phyloP scores from a whole-genome alignment of 2,113 vertebrate genomes.

The Scortum barcoo region DNA sequence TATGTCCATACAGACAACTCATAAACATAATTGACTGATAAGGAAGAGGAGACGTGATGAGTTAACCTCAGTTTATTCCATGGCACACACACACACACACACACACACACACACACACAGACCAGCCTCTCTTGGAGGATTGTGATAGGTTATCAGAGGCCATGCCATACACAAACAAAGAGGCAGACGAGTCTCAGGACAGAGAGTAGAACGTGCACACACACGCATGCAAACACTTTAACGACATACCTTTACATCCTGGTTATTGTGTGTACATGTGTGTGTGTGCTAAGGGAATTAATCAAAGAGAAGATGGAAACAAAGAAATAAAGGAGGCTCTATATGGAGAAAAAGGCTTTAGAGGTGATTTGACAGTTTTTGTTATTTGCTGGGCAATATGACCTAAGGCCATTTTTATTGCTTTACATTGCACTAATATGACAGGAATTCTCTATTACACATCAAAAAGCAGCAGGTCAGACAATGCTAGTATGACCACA shows the following conservation, averaged over 20 bases:
- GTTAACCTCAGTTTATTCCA: slow-evolving; percentile 36
- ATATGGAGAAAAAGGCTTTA: background rate
- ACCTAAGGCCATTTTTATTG: background rate
- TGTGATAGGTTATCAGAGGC: slow-evolving; percentile 49
- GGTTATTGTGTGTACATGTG: background rate
- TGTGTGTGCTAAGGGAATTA: background rate
- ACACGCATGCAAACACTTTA: slow-evolving; percentile 25
- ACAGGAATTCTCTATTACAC: background rate
- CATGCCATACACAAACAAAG: slow-evolving; percentile 63
- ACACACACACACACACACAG: background rate
- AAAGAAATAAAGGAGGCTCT: background rate
- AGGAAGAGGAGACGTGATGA: slow-evolving; percentile 73
- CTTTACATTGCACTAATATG: background rate
- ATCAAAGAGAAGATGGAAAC: background rate
- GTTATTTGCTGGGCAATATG: background rate
- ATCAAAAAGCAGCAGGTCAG: background rate
- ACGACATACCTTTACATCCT: slow-evolving; percentile 17
- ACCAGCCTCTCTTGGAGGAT: slow-evolving; percentile 16
- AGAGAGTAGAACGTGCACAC: slow-evolving; percentile 20
- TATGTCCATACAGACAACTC: slow-evolving; percentile 69
- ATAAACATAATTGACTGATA: slow-evolving; percentile 79
- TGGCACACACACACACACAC: slow-evolving; percentile 23
- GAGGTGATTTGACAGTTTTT: background rate
- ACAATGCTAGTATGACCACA: background rate
- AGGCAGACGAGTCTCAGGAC: slow-evolving; percentile 37